These are phyloP conservation scores for Amphipyra berbera DNA, from an alignment of 2,888 invertebrate species.

Conservation along the genomic window DNA sequence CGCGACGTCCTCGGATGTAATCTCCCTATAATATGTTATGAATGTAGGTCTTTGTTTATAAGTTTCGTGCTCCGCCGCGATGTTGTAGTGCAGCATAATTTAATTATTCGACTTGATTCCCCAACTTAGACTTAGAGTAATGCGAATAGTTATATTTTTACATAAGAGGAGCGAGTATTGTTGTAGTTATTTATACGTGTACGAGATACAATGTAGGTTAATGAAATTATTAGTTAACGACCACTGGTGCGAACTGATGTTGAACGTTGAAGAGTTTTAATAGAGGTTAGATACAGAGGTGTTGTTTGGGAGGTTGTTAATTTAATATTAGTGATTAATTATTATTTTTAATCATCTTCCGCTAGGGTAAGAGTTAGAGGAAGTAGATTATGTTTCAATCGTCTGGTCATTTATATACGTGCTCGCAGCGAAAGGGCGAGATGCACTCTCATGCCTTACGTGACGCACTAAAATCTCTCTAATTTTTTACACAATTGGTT, in stretches of 20 bases:
- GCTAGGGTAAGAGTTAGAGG: constrained; percentile 65
- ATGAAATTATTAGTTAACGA: constrained; percentile 79
- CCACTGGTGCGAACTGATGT: constrained; percentile 89
- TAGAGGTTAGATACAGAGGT: constrained; percentile 81
- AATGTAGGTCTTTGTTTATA: constrained; percentile 23
- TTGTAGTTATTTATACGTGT: constrained; percentile 65
- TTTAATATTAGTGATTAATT: constrained; percentile 74
- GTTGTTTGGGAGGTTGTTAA: constrained; percentile 86
- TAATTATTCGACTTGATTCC: constrained; percentile 19
- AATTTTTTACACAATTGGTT: constrained; percentile 75
- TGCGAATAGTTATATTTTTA: constrained; percentile 83
- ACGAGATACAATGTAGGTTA: constrained; percentile 70
- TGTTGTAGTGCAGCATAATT: constrained; percentile 48
- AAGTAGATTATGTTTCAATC: constrained; percentile 65
- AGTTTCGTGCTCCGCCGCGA: constrained; percentile 40
- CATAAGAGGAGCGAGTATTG: constrained; percentile 78
- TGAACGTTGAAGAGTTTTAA: constrained; percentile 88
- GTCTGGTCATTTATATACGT: constrained; percentile 75
- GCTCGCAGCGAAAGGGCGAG: constrained; percentile 52
- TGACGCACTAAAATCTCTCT: constrained; percentile 82
- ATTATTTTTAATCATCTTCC: constrained; percentile 75
- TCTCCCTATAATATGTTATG: constrained; percentile 16
- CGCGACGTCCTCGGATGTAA: constrained; percentile 5
- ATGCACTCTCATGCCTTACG: constrained; percentile 58
- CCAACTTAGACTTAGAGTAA: constrained; percentile 27